Evolutionary conservation across 2,113 vertebrate genomes (phyloP).

Genomic region (Vanacampus margaritifer): DNA sequence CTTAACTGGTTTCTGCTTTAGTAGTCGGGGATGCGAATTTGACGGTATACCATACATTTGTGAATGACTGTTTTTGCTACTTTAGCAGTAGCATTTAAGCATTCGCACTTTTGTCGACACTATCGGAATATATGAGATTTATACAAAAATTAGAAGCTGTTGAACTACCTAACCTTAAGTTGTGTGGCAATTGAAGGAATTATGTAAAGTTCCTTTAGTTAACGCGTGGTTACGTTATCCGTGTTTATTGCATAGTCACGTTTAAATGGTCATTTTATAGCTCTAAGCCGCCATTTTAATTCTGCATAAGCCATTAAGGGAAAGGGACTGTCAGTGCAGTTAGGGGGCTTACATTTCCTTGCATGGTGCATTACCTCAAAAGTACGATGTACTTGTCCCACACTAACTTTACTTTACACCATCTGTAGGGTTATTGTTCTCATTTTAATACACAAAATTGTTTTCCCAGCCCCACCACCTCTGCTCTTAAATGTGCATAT

Average conservation of each 20-base stretch:
- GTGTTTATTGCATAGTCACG: neutral
- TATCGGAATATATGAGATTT: neutral
- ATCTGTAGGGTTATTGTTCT: conserved; percentile 25
- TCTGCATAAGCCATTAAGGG: neutral
- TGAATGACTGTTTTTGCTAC: neutral
- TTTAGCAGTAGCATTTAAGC: neutral
- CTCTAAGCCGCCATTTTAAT: conserved; percentile 1
- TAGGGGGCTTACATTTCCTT: conserved; percentile 20
- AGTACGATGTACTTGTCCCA: conserved; percentile 26
- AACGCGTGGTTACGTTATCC: neutral
- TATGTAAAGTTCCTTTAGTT: neutral
- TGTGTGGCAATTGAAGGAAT: neutral
- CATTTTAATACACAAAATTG: conserved; percentile 12
- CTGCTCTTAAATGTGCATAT: conserved; percentile 40
- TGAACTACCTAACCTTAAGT: neutral
- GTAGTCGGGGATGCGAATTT: neutral
- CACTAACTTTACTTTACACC: neutral
- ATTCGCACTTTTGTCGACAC: neutral
- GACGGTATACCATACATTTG: neutral
- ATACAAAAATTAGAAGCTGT: neutral
- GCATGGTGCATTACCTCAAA: conserved; percentile 53
- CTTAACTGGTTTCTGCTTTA: conserved; percentile 19
- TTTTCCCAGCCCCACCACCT: conserved; percentile 44
- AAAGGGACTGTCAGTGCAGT: conserved; percentile 7
- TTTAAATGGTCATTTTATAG: neutral